Conservation (phyloP, 2,113 vertebrate genomes). For the Anolis sagrei region DNA sequence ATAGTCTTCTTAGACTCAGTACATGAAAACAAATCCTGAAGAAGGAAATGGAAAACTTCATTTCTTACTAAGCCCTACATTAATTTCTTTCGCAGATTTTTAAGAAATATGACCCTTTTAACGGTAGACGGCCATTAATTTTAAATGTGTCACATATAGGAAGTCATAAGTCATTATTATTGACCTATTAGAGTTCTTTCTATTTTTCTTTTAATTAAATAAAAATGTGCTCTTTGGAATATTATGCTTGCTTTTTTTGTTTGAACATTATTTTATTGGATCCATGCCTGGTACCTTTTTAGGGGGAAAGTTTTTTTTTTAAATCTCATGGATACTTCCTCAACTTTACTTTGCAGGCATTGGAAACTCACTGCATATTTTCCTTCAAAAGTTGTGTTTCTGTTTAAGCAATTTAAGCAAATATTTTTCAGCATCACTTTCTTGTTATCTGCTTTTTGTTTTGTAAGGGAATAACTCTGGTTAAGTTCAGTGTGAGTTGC, state of each 20-base stretch:
- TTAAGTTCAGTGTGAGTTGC: neutral
- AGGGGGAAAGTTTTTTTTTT: neutral
- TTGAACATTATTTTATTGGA: constrained; percentile 68
- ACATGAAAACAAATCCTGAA: constrained; percentile 72
- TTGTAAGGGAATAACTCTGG: neutral
- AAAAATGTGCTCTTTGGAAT: constrained; percentile 78
- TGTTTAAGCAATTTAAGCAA: neutral
- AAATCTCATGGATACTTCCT: constrained; percentile 26
- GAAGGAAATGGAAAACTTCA: constrained; percentile 67
- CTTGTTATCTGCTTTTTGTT: neutral
- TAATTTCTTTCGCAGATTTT: constrained; percentile 73
- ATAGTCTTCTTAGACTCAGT: constrained; percentile 65
- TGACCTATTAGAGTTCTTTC: constrained; percentile 79
- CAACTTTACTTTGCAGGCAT: neutral
- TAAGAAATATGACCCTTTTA: constrained; percentile 71
- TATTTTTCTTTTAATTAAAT: constrained; percentile 80
- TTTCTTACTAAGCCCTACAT: constrained; percentile 73
- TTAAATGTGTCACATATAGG: constrained; percentile 81
- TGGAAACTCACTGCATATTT: constrained; percentile 33
- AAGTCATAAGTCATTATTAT: constrained; percentile 82
- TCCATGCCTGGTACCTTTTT: constrained; percentile 41
- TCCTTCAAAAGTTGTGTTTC: constrained; percentile 22
- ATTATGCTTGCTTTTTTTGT: constrained; percentile 68
- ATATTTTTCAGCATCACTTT: neutral
- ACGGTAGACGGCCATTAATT: constrained; percentile 82